A percentile compares a stretch with the other conserved stretches of the same genome.
Evolutionary conservation across 2,113 vertebrate genomes (phyloP).

Genomic region (Thermophis baileyi): DNA sequence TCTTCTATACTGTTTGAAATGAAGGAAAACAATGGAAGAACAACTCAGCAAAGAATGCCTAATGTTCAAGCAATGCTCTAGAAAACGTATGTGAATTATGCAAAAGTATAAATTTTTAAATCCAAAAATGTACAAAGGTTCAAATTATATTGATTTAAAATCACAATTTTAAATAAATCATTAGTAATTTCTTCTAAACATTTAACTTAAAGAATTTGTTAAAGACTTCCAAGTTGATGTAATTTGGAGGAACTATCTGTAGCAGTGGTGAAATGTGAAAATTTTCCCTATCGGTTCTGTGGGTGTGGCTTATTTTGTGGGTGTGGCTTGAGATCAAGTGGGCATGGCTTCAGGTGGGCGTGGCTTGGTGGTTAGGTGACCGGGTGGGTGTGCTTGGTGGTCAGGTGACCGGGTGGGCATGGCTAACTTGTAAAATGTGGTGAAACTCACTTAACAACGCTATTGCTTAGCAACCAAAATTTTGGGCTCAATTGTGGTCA

Average conservation of each 20-base stretch:
- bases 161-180: not conserved
- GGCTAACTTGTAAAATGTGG: no score
- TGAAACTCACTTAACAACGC: no score
- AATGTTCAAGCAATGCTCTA: not conserved
- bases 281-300: no score
- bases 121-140: slow-evolving; percentile 10
- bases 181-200: not conserved
- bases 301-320: no score
- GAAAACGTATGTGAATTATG: slow-evolving; percentile 2
- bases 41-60: not conserved
- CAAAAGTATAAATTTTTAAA: not conserved
- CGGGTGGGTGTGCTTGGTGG: no score
- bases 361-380: no score
- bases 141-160: not conserved
- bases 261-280: no score
- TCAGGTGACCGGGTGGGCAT: no score
- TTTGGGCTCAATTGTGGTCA: no score
- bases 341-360: no score
- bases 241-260: not conserved
- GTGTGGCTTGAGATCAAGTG: no score
- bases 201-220: not conserved
- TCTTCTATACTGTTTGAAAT: not conserved
- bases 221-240: not conserved
- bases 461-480: no score
- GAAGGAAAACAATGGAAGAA: not conserved